Evolutionary conservation across 2,888 invertebrate genomes (phyloP), one percentile per base, ranked within the genome.

Genomic region (Allophyes oxyacanthae): DNA sequence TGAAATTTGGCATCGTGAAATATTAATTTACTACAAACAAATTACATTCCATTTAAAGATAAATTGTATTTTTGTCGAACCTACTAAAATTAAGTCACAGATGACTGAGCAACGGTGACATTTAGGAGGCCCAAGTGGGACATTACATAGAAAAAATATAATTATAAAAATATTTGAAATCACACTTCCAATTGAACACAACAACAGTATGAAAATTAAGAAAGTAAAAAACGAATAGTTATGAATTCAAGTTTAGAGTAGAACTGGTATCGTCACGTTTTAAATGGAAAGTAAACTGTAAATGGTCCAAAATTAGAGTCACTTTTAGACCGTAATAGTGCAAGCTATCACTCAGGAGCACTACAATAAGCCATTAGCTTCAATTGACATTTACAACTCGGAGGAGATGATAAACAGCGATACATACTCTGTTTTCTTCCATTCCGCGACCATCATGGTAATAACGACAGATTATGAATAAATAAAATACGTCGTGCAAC

Each of bases 401-500:
- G 15, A 42, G 26, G 9, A 5, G 52, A 46, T 40, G 34, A 63
- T 69, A 45, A 63, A 57, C 30, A 49, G 26, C 44, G 28, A 63
- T 26, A 34, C 58, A 30, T 64, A 20, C 25, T 42, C 40, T 28
- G 49, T 46, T 32, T 66, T 54, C 64, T 65, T 53, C 33, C 28
- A 65, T 41, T 50, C 38, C 14, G 11, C 15, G 15, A 26, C 40
- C 38, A 53, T 53, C 52, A 44, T 38, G 32, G 37, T 46, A 34
- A 68, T 61, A 46, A 54, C 40, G 56, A 41, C 56, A 63, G 69
- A 58, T 51, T n/a, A 56, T 44, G 58, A 62, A 71, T 68, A 58
- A 48, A 57, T 51, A 62, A 54, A 46, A 38, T 38, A 42, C 34
- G 33, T 56, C 40, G 40, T 55, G 51, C 50, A 49, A 59, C 62